Evolutionary conservation across 2,888 invertebrate genomes (phyloP), one percentile per base, ranked within the genome.

Genomic region (Acanthopleura granulata): DNA sequence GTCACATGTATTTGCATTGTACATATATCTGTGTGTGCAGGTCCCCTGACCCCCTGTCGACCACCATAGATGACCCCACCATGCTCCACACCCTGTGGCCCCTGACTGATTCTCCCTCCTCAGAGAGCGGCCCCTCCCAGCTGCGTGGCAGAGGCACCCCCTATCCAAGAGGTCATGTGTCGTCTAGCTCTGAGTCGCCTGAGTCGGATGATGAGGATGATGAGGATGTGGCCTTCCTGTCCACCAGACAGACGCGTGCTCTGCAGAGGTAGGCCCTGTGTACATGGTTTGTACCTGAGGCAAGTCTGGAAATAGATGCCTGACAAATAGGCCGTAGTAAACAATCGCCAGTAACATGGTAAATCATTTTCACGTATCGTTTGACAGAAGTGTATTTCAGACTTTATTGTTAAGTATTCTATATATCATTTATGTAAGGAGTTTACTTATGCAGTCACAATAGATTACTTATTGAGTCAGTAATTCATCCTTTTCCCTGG

Each of bases 161-260:
- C 72, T 78, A 79, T 11, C 77, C 77, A 15, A 73, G 76, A 62
- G 80, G 78, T 57, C 73, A 76, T 22, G 40, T 77, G 27, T 74
- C 76, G 25, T 79, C 78, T 0, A 79, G 77, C 22, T 78, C 78
- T 0, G 80, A 76, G 15, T 72, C 74, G n/a, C 49, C 76, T 16
- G 76, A 76, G 62, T 61, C 75, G 6, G 78, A 74, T 16, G 69
- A 57, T 6, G 57, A 57, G 57, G 57, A 57, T 3, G 57, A 57
- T 57, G 22, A 57, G 3, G 57, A 57, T 57, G 22, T 57, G 57
- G 22, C 18, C 6, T 57, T 57, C n/a, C 22, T 57, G 57, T 18
- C 57, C 57, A 57, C 18, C 1, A 22, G 12, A n/a, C 57, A 22
- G 6, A 57, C 18, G 12, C 57, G 12, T 6, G n/a, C 12, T 57